phyloP scores from a whole-genome alignment of 1,140 invertebrate genomes.

The Yoshiicerus persimilis region DNA sequence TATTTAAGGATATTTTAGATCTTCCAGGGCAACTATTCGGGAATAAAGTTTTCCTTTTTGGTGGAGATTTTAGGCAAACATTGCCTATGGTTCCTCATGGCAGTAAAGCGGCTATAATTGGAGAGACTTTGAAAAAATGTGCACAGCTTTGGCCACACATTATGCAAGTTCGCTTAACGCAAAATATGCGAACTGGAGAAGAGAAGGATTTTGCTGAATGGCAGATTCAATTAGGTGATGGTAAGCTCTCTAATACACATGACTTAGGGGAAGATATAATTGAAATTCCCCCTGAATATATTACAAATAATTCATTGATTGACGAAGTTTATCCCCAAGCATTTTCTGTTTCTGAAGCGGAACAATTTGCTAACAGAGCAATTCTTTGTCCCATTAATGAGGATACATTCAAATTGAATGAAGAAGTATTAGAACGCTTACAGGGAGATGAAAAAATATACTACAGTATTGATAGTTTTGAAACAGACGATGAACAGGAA shows the following conservation, averaged over 20 bases:
- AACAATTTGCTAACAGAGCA: neutral
- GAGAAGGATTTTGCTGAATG: neutral
- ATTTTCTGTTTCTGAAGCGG: neutral
- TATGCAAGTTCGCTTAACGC: neutral
- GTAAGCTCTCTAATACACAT: neutral
- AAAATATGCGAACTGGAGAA: constrained; percentile 29
- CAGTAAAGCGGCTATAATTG: neutral
- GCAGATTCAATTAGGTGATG: constrained; percentile 30
- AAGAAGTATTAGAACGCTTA: constrained; percentile 10
- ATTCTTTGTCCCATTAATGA: constrained; percentile 34
- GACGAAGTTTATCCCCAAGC: neutral
- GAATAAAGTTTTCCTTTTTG: constrained; percentile 29
- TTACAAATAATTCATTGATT: neutral
- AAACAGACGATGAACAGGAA: neutral
- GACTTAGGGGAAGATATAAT: neutral
- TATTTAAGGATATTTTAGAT: neutral
- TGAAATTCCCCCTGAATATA: constrained; percentile 31
- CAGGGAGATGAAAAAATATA: neutral
- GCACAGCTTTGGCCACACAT: neutral
- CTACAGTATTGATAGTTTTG: neutral
- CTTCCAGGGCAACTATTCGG: constrained; percentile 24
- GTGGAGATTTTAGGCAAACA: constrained; percentile 44
- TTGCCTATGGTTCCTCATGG: constrained; percentile 39
- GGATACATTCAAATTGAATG: constrained; percentile 22
- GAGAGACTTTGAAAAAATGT: neutral